A percentile compares a stretch with the other conserved stretches of the same genome.
phyloP scores from a whole-genome alignment of 2,888 invertebrate species.

The Hemithea aestivaria region DNA sequence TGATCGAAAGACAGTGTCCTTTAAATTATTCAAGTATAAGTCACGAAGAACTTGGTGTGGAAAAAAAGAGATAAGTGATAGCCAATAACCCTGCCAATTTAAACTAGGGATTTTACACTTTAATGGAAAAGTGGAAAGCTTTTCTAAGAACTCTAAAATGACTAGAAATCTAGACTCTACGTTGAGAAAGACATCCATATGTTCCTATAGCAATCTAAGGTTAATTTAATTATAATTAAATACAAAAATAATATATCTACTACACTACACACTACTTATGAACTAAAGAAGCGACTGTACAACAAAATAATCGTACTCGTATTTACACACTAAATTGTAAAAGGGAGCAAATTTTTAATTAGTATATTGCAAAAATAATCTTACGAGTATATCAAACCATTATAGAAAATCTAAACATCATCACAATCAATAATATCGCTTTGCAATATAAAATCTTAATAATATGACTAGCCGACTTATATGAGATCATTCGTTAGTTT shows the following conservation, averaged over 20 bases:
- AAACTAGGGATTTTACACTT: too few relatives aligned
- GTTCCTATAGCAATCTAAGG: too few relatives aligned
- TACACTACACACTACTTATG: slow-evolving; percentile 27
- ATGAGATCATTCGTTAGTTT: slow-evolving; percentile 36
- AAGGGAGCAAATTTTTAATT: slow-evolving; percentile 6
- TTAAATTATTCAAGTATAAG: too few relatives aligned
- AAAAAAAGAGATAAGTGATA: too few relatives aligned
- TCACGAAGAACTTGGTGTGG: too few relatives aligned
- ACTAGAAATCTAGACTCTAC: too few relatives aligned
- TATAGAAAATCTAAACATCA: slow-evolving; percentile 26
- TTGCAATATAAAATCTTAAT: slow-evolving; percentile 61
- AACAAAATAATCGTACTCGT: slow-evolving; percentile 9
- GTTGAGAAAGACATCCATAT: slow-evolving; percentile 1
- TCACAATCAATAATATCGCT: slow-evolving; percentile 72
- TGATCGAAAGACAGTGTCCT: too few relatives aligned
- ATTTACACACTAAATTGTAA: slow-evolving; percentile 9
- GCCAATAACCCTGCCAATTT: too few relatives aligned
- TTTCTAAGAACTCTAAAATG: too few relatives aligned
- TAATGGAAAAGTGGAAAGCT: too few relatives aligned
- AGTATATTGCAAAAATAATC: slow-evolving; percentile 10
- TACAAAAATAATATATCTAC: slow-evolving; percentile 44
- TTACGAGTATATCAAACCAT: slow-evolving; percentile 5
- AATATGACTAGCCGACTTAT: slow-evolving; percentile 43
- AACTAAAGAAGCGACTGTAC: slow-evolving; percentile 31
- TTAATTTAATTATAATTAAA: slow-evolving; percentile 7